Evolutionary conservation across 2,888 invertebrate species (phyloP), one percentile per base, ranked within the genome.

Genomic region (Keiferia lycopersicella): DNA sequence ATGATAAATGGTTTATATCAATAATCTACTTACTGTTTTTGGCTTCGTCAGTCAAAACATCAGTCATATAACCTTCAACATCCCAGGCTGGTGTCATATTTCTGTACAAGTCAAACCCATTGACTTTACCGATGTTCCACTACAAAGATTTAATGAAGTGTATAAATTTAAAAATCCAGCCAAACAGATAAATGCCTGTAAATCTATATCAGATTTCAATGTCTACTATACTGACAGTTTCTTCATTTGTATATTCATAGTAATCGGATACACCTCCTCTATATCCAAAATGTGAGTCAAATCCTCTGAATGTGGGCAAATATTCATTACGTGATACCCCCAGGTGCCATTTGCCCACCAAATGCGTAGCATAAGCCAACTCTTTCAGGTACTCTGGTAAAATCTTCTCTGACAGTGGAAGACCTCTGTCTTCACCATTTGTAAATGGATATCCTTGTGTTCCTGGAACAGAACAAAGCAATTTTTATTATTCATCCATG

Each of bases 181-280:
- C 39, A 39, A 8, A 8, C 16, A 6, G 16, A 48, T n/a, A 14
- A 6, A 14, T n/a, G n/a, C n/a, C n/a, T n/a, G 7, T 48, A 14
- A 16, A 16, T 14, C 14, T 16, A n/a, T 39, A 26, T 2, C 2
- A 26, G 26, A 6, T 6, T 26, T 26, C 6, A 26, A 26, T 6
- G 26, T 26, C 6, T 6, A 26, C 2, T 4, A 26, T 26, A 26
- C 26, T 26, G 6, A 26, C 26, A 26, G 2, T 26, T 26, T 26
- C 26, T 26, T 26, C 26, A n/a, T n/a, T n/a, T n/a, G n/a, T n/a
- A 66, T 90, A 88, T 73, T 95, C 94, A 76, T 94, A 96, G 77
- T 98, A 98, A 79, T 97, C 96, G 65, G 96, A 94, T 69, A 93
- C 95, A 1, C 96, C 97, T 66, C 95, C 95, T 92, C 96, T 96